A percentile compares a stretch with the other conserved stretches of the same genome.
phyloP scores from a whole-genome alignment of 2,113 vertebrate species.

The Etheostoma cragini region DNA sequence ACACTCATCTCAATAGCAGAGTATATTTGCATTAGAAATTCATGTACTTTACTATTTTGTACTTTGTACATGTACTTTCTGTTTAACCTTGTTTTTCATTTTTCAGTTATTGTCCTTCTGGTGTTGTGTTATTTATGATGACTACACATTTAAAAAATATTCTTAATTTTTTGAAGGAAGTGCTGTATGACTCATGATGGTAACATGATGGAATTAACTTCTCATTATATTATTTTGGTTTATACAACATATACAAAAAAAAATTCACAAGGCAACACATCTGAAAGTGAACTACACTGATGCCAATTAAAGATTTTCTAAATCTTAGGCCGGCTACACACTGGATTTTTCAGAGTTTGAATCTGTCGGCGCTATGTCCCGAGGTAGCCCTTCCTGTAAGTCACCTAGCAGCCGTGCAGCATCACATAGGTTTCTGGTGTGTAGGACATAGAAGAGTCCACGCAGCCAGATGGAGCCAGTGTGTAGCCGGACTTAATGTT shows the following conservation, averaged over 20 bases:
- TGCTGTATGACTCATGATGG: not conserved
- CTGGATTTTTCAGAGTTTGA: too few species aligned
- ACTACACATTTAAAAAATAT: not conserved
- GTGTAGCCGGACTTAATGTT: not conserved
- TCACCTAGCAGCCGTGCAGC: too few species aligned
- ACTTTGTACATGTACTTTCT: too few species aligned
- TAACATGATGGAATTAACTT: not conserved
- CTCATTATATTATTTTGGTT: not conserved
- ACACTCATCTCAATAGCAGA: not conserved
- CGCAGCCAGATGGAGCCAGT: too few species aligned
- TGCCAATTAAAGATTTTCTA: not conserved
- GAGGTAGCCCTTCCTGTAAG: too few species aligned
- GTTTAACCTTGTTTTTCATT: too few species aligned
- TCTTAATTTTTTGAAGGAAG: not conserved
- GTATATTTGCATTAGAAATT: not conserved
- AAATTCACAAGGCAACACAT: not conserved
- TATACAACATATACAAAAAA: not conserved
- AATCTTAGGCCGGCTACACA: too few species aligned
- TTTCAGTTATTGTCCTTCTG: too few species aligned
- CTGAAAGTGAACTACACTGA: not conserved
- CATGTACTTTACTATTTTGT: not conserved
- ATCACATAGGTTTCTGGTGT: too few species aligned
- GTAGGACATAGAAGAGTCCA: too few species aligned
- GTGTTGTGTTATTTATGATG: not conserved
- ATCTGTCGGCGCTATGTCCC: too few species aligned